Evolutionary conservation across 1,140 invertebrate species (phyloP), one percentile per base, ranked within the genome.

Genomic region (Habropoda laboriosa): DNA sequence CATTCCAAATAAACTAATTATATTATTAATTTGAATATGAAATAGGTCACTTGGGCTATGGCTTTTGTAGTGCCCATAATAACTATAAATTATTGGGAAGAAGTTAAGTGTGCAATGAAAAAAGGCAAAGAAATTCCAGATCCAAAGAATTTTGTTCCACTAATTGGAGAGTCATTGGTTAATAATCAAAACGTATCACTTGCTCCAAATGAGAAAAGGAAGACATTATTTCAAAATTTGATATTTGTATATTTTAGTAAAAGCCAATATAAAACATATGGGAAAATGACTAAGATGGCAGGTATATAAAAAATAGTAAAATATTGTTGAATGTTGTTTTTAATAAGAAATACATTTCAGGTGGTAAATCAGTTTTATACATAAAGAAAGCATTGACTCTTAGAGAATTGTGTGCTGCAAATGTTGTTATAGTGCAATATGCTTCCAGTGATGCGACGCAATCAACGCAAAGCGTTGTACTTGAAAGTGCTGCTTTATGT

Each of bases 31-130:
- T 53, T 45, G 3, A 30, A 27, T 32, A 7, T 38, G 13, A 55
- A 77, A 47, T 10, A 94, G 91, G 91, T 93, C 24, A 89, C 96
- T 13, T 94, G 95, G 88, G 96, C 96, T 6, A 89, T 97, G 81
- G 93, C 95, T 2, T 93, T 94, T 73, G 93, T 93, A 53, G 94
- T 94, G 53, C 93, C 94, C 10, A 95, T 96, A 83, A 95, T 96
- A 0, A 94, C 93, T 13, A 90, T 93, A 21, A 90, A 93, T 5
- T 97, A 94, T 89, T 95, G 96, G 94, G 90, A 91, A 35, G 92
- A 94, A 42, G 92, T 94, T 70, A 49, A 94, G 3, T 89, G 93
- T 77, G 90, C 93, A 30, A 86, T 94, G 0, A 1, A 55, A 0
- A 74, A 70, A 4, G 18, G 32, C 10, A 0, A 70, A n/a, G 30